Evolutionary conservation across 2,797 vertebrate species (phyloP).

Genomic region (Eidolon dupreanum): DNA sequence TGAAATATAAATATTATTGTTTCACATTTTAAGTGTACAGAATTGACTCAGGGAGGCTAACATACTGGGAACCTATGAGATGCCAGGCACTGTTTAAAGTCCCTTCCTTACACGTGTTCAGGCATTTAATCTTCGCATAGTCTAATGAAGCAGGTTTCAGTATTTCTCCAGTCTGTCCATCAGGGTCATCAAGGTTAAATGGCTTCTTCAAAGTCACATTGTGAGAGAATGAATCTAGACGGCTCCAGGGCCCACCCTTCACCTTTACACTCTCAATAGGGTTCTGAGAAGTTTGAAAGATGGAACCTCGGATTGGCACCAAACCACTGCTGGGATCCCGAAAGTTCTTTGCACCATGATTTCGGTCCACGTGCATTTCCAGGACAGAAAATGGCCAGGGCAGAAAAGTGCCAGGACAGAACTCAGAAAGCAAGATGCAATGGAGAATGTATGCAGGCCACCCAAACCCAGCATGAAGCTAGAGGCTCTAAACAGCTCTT

Average conservation of each 20-base stretch:
- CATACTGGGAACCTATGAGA: slow-evolving; percentile 26
- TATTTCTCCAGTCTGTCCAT: background rate
- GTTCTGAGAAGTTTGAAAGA: background rate
- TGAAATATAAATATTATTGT: background rate
- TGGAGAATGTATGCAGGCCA: background rate
- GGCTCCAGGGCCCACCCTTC: background rate
- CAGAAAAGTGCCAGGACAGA: background rate
- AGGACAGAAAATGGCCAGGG: no score
- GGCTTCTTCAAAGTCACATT: background rate
- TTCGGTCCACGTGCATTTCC: background rate
- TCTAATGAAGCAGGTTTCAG: background rate
- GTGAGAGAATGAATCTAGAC: background rate
- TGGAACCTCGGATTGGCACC: background rate
- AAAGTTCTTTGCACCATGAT: background rate
- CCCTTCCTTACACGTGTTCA: no score
- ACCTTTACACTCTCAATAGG: background rate
- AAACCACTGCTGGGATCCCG: background rate
- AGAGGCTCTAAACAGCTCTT: background rate
- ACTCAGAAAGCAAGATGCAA: background rate
- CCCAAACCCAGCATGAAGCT: no score
- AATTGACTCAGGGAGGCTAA: slow-evolving; percentile 3
- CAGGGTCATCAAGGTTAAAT: background rate
- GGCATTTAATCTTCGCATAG: background rate
- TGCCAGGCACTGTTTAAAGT: background rate
- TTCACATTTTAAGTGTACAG: slow-evolving; percentile 23